phyloP scores from a whole-genome alignment of 2,797 vertebrate species.

The Leucoraja ocellata region DNA sequence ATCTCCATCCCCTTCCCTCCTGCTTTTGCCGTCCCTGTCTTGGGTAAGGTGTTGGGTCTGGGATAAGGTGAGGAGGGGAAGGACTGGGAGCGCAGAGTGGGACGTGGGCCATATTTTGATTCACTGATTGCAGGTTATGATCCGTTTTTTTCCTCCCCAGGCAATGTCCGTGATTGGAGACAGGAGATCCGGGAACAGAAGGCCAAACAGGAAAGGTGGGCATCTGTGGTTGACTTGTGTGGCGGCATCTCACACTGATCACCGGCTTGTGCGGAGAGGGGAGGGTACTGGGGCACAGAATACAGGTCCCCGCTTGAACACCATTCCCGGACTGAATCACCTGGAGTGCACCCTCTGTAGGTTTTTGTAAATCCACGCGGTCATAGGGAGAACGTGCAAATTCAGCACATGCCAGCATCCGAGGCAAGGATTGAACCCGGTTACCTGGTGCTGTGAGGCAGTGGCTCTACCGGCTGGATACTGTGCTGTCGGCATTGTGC shows the following conservation, averaged over 20 bases:
- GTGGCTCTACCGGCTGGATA: no score
- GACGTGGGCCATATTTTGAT: neutral
- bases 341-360: neutral
- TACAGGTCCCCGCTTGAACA: neutral
- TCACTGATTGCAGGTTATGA: neutral
- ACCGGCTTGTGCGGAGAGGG: no score
- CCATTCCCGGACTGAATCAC: neutral
- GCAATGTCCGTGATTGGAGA: slow-evolving; percentile 98
- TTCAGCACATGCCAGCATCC: no score
- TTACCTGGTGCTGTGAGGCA: no score
- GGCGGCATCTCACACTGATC: neutral
- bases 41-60: neutral
- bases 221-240: neutral
- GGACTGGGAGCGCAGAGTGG: neutral
- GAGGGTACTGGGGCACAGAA: no score
- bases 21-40: no score
- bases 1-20: no score
- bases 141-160: slow-evolving; percentile 50
- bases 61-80: neutral
- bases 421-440: no score
- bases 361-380: neutral
- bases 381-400: no score
- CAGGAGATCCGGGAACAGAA: slow-evolving; percentile 90
- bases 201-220: slow-evolving; percentile 88
- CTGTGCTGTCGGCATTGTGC: no score